Evolutionary conservation across 2,888 invertebrate species (phyloP).

Genomic region (Cephus rjabovi): DNA sequence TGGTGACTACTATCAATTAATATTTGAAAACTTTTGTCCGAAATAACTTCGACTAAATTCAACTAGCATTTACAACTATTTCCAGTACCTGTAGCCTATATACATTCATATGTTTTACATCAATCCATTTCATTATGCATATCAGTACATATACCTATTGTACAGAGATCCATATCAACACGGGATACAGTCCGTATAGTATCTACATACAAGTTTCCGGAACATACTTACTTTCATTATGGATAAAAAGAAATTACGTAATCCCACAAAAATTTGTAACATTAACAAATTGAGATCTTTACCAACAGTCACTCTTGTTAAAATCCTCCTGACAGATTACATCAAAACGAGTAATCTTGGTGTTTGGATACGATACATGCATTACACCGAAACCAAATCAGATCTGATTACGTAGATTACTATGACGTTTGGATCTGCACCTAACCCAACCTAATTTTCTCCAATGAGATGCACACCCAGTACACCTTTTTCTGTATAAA

Average conservation of each 20-base stretch:
- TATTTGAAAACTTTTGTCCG: constrained; percentile 15
- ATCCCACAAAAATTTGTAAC: background rate
- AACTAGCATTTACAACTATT: background rate
- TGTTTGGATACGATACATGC: background rate
- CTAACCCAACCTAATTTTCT: background rate
- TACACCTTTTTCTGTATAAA: background rate
- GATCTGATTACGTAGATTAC: too few relatives aligned
- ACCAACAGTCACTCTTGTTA: background rate
- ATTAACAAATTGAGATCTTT: background rate
- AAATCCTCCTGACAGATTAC: background rate
- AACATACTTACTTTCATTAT: background rate
- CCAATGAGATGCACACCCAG: background rate
- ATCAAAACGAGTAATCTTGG: background rate
- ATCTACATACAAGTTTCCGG: background rate
- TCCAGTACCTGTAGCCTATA: background rate
- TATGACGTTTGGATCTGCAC: too few relatives aligned
- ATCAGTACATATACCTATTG: background rate
- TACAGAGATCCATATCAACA: background rate
- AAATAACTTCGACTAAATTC: background rate
- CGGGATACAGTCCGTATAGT: background rate
- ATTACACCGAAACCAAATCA: background rate
- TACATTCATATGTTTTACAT: background rate
- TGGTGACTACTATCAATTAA: constrained; percentile 19
- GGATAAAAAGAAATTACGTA: background rate
- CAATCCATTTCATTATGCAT: background rate